Base-by-base conservation (phyloP, 1,140 invertebrate species). In the Meloidogyne floridensis region DNA sequence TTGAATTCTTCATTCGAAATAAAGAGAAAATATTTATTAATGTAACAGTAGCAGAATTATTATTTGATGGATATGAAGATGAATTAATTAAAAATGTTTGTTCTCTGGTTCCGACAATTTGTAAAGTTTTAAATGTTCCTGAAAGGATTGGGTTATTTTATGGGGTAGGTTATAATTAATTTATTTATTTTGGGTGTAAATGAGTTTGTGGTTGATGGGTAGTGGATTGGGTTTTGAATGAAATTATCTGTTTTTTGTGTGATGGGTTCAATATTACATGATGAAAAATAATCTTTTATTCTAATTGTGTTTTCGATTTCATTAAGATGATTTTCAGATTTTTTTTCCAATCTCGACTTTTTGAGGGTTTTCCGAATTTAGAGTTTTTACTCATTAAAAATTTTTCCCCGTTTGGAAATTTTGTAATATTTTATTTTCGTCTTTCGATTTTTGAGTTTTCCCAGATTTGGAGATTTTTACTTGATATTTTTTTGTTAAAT, bases 31-130 rank as follows among this genome's bases (percentile, higher is more conserved):
- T 84, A 32, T 87, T 87, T 74, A 69, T 87, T 51, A 80, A 59
- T 10, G 72, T 85, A n/a, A 81, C 71, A 5, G 84, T 87, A 9
- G 77, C 81, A 4, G 87, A 87, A 43, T 77, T 85, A n/a, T 81
- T 89, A 11, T 90, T 90, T 77, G 79, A 87, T 43, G 88, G 88
- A 7, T 89, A 89, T 83, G 82, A 84, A 10, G 88, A 89, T 80
- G 86, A 86, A 32, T 51, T 89, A 8, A 78, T 90, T 15, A 71
- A 65, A 13, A 71, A 70, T 8, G 51, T 88, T 11, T 89, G 88
- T 77, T 72, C 77, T 4, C 77, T 82, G 20, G n/a, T 89, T 32
- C 13, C 13, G 11, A 32, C 80, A 10, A 51, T 89, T 10, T 89
- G 88, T 80, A 72, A 81, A 18, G 59, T 76, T n/a, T 71, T 79